Evolutionary conservation across 2,113 vertebrate species (phyloP).

Genomic region (Rousettus leschenaultii): DNA sequence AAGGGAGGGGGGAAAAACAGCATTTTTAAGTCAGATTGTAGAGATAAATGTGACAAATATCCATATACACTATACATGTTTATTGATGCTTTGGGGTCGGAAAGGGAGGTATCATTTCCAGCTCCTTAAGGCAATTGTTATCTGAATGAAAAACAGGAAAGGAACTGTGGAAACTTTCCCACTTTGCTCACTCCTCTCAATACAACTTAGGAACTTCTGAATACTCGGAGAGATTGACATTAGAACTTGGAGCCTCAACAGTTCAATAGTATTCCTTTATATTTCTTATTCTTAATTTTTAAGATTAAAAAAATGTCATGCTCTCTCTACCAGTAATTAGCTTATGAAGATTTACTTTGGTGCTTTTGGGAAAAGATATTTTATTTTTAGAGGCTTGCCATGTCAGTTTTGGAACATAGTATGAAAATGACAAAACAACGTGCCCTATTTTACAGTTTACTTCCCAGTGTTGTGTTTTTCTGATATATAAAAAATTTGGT

Average conservation of each 20-base stretch:
- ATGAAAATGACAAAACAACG: neutral
- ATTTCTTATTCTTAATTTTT: conserved; percentile 8
- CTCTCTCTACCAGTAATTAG: neutral
- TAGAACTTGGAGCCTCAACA: neutral
- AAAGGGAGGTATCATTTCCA: neutral
- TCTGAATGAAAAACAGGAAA: neutral
- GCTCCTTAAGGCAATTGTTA: neutral
- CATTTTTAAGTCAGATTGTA: accelerated
- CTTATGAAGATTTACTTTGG: neutral
- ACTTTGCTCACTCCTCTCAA: neutral
- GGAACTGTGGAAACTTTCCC: neutral
- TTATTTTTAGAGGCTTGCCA: neutral
- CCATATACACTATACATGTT: neutral
- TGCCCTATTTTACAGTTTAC: neutral
- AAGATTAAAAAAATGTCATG: neutral
- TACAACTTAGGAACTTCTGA: neutral
- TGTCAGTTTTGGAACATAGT: neutral
- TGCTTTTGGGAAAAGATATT: neutral
- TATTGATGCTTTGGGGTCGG: conserved; percentile 28
- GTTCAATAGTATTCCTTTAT: neutral
- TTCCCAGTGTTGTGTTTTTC: neutral
- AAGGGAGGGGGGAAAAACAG: neutral
- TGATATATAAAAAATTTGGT: neutral
- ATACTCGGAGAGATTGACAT: neutral
- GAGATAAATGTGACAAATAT: conserved; percentile 15